Evolutionary conservation across 2,888 invertebrate genomes (phyloP), one percentile per base, ranked within the genome.

Genomic region (Drosophila niveifrons): DNA sequence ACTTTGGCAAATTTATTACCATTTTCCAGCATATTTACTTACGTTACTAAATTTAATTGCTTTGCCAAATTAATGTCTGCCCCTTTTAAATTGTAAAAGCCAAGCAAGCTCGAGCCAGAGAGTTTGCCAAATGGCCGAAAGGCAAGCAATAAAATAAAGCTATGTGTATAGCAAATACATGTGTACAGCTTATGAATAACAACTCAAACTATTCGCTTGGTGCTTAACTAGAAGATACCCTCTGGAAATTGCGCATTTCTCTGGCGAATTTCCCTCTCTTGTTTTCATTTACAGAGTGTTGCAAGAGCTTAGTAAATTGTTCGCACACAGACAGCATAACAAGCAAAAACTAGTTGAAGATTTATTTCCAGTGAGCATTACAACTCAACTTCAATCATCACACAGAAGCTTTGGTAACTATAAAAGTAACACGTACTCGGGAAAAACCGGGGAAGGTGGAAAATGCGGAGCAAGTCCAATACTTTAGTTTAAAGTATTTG

Each of bases 41-140:
- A 29, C 56, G 67, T 53, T 47, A 34, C 51, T 23, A 63, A 68
- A 57, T 76, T 76, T 69, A 82, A 80, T 78, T 81, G 80, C 68
- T 80, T 65, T 64, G 47, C 28, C 68, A 78, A 70, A 80, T 71
- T 80, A 75, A 75, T 75, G 61, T 57, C 52, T 64, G 44, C 50
- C 57, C 55, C 23, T 23, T 23, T 58, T 56, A 69, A 71, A 71
- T 62, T 64, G 9, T 28, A 73, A 82, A 71, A 51, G 71, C 31
- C 43, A 65, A 62, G 44, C 68, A 44, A 23, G 23, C 39, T 8
- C 36, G 36, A 4, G 4, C 23, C 53, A 11, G 8, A 2, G 59
- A 66, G 55, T 18, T 4, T 8, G 17, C 29, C 8, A 31, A 55
- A 55, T 43, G 43, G 28, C 52, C 41, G 67, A 76, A 78, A 59